Conservation (phyloP, 2,113 vertebrate species). For the Alethe diademata region DNA sequence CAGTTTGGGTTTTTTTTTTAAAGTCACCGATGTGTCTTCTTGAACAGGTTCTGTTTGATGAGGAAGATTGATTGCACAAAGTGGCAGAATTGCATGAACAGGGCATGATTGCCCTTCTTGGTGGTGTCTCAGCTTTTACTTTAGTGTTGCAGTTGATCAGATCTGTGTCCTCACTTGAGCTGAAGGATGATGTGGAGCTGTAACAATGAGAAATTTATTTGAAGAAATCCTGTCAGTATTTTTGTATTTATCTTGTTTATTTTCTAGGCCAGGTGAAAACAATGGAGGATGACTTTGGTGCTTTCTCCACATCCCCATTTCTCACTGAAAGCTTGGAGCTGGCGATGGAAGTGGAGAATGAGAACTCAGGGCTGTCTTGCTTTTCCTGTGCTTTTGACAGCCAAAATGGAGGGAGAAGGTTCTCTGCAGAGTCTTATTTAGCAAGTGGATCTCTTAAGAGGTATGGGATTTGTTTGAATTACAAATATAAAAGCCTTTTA, state of each 20-base stretch:
- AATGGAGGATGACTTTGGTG: constrained; percentile 81
- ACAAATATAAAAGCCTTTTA: neutral
- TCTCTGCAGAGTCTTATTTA: constrained; percentile 83
- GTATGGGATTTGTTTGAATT: constrained; percentile 59
- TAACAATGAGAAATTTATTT: neutral
- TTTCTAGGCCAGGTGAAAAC: constrained; percentile 32
- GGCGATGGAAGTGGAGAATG: constrained; percentile 67
- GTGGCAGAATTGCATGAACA: neutral
- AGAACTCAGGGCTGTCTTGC: constrained; percentile 67
- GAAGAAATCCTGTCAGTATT: neutral
- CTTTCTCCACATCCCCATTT: constrained; percentile 71
- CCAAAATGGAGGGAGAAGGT: constrained; percentile 66
- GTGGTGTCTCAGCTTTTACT: neutral
- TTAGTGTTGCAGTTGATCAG: neutral
- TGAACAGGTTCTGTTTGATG: neutral
- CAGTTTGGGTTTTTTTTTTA: neutral
- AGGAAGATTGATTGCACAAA: neutral
- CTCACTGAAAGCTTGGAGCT: constrained; percentile 78
- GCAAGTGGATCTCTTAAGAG: constrained; percentile 87
- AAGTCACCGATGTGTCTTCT: neutral
- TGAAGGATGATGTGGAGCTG: neutral
- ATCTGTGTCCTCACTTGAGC: neutral
- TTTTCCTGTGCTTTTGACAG: constrained; percentile 84
- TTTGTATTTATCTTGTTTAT: neutral
- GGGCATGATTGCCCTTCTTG: neutral